These are phyloP conservation scores for Panthera leo DNA, from an alignment of 2,113 vertebrate species.

Conservation along the genomic window DNA sequence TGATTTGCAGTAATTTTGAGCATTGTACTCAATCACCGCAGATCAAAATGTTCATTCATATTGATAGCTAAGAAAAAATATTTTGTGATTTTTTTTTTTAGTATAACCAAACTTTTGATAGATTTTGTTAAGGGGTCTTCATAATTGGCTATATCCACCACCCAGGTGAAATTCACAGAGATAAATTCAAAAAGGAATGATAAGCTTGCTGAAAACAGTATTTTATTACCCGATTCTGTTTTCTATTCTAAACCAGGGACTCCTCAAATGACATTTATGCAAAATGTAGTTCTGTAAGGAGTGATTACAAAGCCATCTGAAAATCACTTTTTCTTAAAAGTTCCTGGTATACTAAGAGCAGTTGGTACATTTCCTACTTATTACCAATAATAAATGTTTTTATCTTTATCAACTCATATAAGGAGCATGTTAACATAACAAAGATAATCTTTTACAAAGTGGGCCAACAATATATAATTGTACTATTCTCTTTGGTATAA, in stretches of 20 bases:
- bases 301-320: background rate
- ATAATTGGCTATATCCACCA: background rate
- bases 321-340: background rate
- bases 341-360: background rate
- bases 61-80: background rate
- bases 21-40: background rate
- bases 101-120: background rate
- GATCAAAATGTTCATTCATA: slow-evolving; percentile 20
- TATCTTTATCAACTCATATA: background rate
- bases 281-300: background rate
- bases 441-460: slow-evolving; percentile 2
- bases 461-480: slow-evolving; percentile 13
- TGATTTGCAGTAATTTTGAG: background rate
- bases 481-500: background rate
- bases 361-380: background rate
- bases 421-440: background rate
- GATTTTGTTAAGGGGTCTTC: background rate
- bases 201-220: background rate
- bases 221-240: background rate
- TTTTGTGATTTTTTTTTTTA: slow-evolving; percentile 16
- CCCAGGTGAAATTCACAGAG: slow-evolving; percentile 7
- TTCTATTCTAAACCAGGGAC: background rate
- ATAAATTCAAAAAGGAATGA: slow-evolving; percentile 5
- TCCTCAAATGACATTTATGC: background rate
- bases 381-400: background rate